Base-by-base conservation (phyloP, 2,113 vertebrate species). In the Gallinago paraguaiae region DNA sequence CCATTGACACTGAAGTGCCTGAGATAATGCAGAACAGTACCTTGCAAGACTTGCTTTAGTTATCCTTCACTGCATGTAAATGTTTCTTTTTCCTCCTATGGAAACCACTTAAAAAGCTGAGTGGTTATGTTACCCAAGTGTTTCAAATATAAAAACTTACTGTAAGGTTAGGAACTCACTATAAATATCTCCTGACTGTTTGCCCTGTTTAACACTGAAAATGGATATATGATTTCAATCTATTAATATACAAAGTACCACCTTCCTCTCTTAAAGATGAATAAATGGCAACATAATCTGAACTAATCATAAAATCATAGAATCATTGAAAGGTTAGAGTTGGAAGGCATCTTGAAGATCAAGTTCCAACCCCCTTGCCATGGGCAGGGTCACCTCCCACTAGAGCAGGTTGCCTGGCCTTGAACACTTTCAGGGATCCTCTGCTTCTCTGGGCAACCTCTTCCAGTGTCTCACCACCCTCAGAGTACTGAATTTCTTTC, bases 81-180 rank as follows among this genome's bases (percentile, higher is more conserved):
- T 89, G 61, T 88, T 95, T 95, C 91, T 76, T 53, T 93, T 94
- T 84, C 61, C n/a, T 95, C 11, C 37, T 76, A 65, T 51, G 28
- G 69, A 53, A 92, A 93, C 48, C 46, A 84, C 86, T 94, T 93
- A 68, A 90, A 92, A 88, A 91, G 61, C 74, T 79, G 65, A 92
- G 80, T 72, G 45, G 30, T 75, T 90, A 11, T 65, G 48, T 79
- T 69, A 87, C 57, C 74, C 81, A 69, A 82, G 74, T 57, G 64
- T 56, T 92, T 95, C 57, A 86, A 67, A 67, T 63, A 56, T 23
- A 51, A 91, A 88, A 90, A 50, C 61, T 82, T 80, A 81, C 41
- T 39, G 51, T 69, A 78, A 81, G 33, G 16, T 45, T 86, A 48
- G 41, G 46, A 88, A 60, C 51, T 77, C 67, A 24, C 31, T 86